Conservation (phyloP, 1,140 invertebrate species). For the Eulimnadia texana region DNA sequence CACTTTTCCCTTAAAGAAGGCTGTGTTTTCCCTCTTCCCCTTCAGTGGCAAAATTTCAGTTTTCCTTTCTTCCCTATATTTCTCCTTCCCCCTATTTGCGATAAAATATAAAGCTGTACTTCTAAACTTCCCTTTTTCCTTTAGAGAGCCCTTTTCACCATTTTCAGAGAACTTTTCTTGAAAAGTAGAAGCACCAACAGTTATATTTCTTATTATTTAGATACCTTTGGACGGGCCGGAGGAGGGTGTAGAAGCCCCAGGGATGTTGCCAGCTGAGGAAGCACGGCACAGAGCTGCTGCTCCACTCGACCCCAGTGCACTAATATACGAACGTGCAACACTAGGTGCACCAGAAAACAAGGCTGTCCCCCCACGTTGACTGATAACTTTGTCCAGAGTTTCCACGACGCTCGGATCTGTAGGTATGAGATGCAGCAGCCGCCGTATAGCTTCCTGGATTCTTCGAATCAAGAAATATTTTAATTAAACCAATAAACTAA, state of each 20-base stretch:
- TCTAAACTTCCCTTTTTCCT: no score
- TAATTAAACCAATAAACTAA: no score
- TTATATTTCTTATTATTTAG: neutral
- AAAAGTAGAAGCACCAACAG: neutral
- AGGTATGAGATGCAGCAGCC: constrained; percentile 36
- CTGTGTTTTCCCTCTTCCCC: no score
- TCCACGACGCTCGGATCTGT: constrained; percentile 35
- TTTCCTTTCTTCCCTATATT: no score
- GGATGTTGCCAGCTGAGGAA: neutral
- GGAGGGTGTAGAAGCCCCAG: neutral
- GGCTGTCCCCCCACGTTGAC: constrained; percentile 12
- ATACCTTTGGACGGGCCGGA: neutral
- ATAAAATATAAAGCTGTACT: no score
- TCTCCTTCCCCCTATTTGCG: no score
- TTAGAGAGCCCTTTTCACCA: no score
- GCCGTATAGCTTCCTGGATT: constrained; percentile 32
- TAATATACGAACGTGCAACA: neutral
- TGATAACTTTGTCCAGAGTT: constrained; percentile 30
- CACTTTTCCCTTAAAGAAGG: no score
- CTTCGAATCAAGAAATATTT: constrained; percentile 21
- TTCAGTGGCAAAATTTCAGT: no score
- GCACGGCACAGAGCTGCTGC: neutral
- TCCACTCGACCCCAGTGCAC: neutral
- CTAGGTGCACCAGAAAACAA: constrained; percentile 8
- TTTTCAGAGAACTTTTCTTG: no score